Conservation (phyloP, 2,797 vertebrate species). For the Cuniculus paca region DNA sequence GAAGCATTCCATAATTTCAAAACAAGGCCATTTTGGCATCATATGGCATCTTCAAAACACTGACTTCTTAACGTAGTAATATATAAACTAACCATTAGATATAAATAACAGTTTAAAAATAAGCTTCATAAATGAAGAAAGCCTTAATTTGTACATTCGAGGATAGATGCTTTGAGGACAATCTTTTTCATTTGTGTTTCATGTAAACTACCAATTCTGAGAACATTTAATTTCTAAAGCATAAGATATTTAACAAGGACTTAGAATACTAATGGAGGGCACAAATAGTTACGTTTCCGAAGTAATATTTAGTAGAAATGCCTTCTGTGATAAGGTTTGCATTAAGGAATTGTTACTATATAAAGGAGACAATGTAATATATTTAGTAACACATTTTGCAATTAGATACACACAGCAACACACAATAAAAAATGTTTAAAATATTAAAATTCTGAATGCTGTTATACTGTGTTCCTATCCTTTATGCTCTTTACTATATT, state of each 20-base stretch:
- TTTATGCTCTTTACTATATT: constrained; percentile 45
- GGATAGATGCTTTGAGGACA: constrained; percentile 73
- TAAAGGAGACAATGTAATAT: constrained; percentile 50
- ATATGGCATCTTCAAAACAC: constrained; percentile 83
- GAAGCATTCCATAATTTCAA: constrained; percentile 88
- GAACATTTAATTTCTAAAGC: constrained; percentile 76
- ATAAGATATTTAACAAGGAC: constrained; percentile 74
- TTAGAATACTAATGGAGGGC: constrained; percentile 69
- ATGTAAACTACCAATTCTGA: constrained; percentile 79
- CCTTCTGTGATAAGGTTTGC: constrained; percentile 55
- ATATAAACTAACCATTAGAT: constrained; percentile 80
- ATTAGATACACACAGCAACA: neutral
- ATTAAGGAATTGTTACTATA: constrained; percentile 57
- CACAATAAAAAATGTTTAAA: constrained; percentile 64
- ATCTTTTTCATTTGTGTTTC: constrained; percentile 75
- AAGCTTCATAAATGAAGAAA: constrained; percentile 77
- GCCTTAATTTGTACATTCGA: constrained; percentile 80
- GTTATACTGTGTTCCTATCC: constrained; percentile 63
- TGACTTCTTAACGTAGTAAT: constrained; percentile 82
- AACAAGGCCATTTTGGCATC: constrained; percentile 85
- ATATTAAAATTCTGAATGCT: neutral
- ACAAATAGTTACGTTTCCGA: constrained; percentile 70
- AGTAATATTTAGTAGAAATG: constrained; percentile 73
- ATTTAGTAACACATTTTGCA: constrained; percentile 68
- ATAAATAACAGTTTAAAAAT: constrained; percentile 77